Percentiles rank a stretch among this genome's conserved stretches.
These are phyloP conservation scores for Uropsilus gracilis DNA, from an alignment of 2,113 vertebrate species.

Conservation along the genomic window DNA sequence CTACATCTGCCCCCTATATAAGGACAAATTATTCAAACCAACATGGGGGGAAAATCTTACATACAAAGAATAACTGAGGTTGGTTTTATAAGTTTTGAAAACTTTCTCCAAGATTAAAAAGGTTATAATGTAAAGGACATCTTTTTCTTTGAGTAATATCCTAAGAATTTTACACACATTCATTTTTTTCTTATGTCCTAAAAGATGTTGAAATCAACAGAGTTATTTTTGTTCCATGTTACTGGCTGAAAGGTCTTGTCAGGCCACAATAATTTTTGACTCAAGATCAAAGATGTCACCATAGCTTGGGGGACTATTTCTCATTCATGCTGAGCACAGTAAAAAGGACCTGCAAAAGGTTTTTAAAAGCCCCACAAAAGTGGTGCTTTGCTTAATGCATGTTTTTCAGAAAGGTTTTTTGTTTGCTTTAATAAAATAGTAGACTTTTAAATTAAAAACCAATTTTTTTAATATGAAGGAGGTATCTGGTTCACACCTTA, in stretches of 20 bases:
- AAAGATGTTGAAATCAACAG: slow-evolving; percentile 54
- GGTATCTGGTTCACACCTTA: not conserved
- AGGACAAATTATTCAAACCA: not conserved
- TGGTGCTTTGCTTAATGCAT: not conserved
- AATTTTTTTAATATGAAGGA: not conserved
- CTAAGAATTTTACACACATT: not conserved
- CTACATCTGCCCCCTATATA: not conserved
- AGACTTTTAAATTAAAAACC: not conserved
- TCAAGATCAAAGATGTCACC: not conserved
- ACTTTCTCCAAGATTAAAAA: not conserved
- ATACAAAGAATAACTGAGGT: slow-evolving; percentile 9
- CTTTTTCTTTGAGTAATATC: not conserved
- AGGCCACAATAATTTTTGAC: slow-evolving; percentile 26
- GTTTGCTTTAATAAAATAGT: slow-evolving; percentile 28
- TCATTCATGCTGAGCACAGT: not conserved
- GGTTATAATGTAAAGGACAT: not conserved
- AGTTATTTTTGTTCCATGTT: not conserved
- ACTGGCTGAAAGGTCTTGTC: slow-evolving; percentile 20
- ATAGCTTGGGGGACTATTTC: not conserved
- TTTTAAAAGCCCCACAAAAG: not conserved
- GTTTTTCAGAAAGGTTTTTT: not conserved
- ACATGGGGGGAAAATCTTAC: not conserved
- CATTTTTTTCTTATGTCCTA: slow-evolving; percentile 59
- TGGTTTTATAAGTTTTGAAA: slow-evolving; percentile 38
- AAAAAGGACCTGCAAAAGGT: not conserved